A percentile compares a stretch with the other conserved stretches of the same genome.
Conservation (phyloP, 2,888 invertebrate genomes). For the Nemurella pictetii region DNA sequence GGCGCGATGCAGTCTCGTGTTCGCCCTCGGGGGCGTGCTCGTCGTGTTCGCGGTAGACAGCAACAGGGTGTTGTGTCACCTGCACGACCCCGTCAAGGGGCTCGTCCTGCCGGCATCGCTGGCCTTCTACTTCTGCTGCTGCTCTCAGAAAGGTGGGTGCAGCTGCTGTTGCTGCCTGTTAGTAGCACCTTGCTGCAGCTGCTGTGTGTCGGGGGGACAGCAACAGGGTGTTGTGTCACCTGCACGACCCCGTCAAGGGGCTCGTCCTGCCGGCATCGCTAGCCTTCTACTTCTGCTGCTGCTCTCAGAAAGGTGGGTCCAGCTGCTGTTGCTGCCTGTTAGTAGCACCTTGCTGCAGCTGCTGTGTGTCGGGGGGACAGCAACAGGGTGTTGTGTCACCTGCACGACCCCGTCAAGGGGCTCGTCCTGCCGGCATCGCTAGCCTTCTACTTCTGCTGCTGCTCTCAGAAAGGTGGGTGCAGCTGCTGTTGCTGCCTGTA, state of each 20-base stretch:
- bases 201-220: constrained; percentile 57
- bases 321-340: too few species aligned
- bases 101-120: constrained; percentile 60
- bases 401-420: constrained; percentile 65
- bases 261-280: constrained; percentile 48
- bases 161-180: neutral
- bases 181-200: too few species aligned
- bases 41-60: constrained; percentile 57
- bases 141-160: constrained; percentile 60
- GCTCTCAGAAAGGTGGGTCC: neutral
- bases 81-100: constrained; percentile 65
- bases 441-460: neutral
- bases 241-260: constrained; percentile 65
- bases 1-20: constrained; percentile 53
- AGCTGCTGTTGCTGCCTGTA: too few species aligned
- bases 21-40: constrained; percentile 55
- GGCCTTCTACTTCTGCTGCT: constrained; percentile 63
- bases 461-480: neutral
- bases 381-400: constrained; percentile 61
- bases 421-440: constrained; percentile 48
- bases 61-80: constrained; percentile 61
- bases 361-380: constrained; percentile 57
- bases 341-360: too few species aligned
- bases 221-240: constrained; percentile 61
- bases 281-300: neutral